These are phyloP conservation scores for Drosophila colorata DNA, from an alignment of 2,888 invertebrate genomes.

Conservation along the genomic window DNA sequence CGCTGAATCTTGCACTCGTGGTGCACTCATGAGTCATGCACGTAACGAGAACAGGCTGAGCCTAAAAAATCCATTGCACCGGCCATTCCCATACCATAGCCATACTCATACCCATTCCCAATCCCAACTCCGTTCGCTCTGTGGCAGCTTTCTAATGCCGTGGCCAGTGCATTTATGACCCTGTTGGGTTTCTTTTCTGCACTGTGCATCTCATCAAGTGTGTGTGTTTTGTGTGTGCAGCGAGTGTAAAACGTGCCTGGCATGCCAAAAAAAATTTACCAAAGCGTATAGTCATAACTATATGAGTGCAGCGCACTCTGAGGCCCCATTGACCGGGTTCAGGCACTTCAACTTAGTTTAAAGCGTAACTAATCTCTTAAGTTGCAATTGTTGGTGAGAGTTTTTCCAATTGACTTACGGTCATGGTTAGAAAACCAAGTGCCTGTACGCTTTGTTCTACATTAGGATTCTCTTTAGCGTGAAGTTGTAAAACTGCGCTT, in stretches of 20 bases:
- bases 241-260: slow-evolving; percentile 68
- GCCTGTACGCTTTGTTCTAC: slow-evolving; percentile 39
- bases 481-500: slow-evolving; percentile 3
- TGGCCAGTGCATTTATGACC: slow-evolving; percentile 60
- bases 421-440: slow-evolving; percentile 9
- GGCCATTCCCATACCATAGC: slow-evolving; percentile 5
- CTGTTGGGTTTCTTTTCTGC: slow-evolving; percentile 63
- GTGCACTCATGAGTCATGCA: slow-evolving; percentile 37
- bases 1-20: slow-evolving; percentile 27
- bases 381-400: slow-evolving; percentile 56
- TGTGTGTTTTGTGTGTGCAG: slow-evolving; percentile 12
- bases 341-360: slow-evolving; percentile 37
- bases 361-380: slow-evolving; percentile 50
- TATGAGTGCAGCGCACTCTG: slow-evolving; percentile 36
- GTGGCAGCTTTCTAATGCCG: slow-evolving; percentile 59
- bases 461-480: slow-evolving; percentile 12
- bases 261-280: slow-evolving; percentile 73
- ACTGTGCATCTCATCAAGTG: slow-evolving; percentile 66
- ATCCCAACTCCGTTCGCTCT: slow-evolving; percentile 26
- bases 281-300: slow-evolving; percentile 47
- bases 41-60: slow-evolving; percentile 67
- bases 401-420: slow-evolving; percentile 47
- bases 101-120: slow-evolving; percentile 14
- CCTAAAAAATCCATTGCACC: slow-evolving; percentile 52
- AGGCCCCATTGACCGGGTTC: slow-evolving; percentile 29